Evolutionary conservation across 2,888 invertebrate species (phyloP), one percentile per base, ranked within the genome.

Genomic region (Pegoplata infirma): DNA sequence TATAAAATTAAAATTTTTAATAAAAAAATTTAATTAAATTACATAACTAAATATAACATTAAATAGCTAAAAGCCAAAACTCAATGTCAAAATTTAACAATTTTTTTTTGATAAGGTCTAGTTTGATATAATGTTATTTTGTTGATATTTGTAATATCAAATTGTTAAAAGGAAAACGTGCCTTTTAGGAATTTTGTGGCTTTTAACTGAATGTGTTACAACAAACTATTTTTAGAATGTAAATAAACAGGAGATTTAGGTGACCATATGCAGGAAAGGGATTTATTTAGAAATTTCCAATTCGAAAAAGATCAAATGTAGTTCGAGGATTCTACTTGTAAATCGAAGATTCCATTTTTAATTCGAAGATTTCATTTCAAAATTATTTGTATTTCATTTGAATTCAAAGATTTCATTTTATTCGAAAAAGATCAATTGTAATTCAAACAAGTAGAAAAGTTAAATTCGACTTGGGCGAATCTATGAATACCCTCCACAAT

Each of bases 111-210:
- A n/a, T n/a, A n/a, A n/a, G n/a, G n/a, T n/a, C n/a, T n/a, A n/a
- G n/a, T n/a, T n/a, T 46, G 32, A 10, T 44, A 17, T 10, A 5
- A 23, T 21, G 5, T 19, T 16, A 56, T 17, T 59, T 51, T 75
- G 53, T 67, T 49, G 55, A 51, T 68, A 53, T 74, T 78, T 64
- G 61, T 71, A 66, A 67, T 73, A 73, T 63, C 73, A 61, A 68
- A 75, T 68, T 68, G 74, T 75, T 75, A 61, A 75, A 68, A 68
- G n/a, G 63, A 58, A 68, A 63, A 77, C 77, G 77, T 77, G 72
- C 73, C 77, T 67, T 72, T 77, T 77, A 63, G 77, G 19, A 72
- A 73, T 63, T 72, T 58, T 77, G 73, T 73, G 77, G 73, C 56
- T 66, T 72, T 56, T 21, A 36, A 23, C 8, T 23, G 47, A 21